Percentiles rank a stretch among this genome's conserved stretches.
phyloP scores from a whole-genome alignment of 1,140 invertebrate genomes.

The Ceratoteleas bidentatus region DNA sequence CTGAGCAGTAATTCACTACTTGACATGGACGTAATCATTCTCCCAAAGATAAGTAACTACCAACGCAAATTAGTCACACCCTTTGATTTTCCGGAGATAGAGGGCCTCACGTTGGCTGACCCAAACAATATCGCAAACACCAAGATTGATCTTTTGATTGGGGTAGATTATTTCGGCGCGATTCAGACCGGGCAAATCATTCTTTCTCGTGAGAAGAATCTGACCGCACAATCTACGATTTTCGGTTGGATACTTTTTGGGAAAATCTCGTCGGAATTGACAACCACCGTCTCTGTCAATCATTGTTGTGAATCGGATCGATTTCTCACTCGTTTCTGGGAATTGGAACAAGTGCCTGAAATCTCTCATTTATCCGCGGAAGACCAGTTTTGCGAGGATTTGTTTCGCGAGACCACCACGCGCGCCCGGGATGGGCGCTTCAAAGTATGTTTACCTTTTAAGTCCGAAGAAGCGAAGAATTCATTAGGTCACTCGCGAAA shows the following conservation, averaged over 20 bases:
- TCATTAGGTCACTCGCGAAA: not conserved
- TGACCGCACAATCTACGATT: slow-evolving; percentile 12
- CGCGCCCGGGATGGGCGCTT: not conserved
- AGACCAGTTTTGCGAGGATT: slow-evolving; percentile 12
- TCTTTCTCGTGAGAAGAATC: not conserved
- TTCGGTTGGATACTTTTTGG: slow-evolving; percentile 16
- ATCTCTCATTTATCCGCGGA: not conserved
- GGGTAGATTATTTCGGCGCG: not conserved
- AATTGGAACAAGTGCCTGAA: slow-evolving; percentile 1
- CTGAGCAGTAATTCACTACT: too few species aligned
- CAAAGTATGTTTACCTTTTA: slow-evolving; percentile 14
- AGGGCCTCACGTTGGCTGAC: not conserved
- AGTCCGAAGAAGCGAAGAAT: slow-evolving; percentile 6
- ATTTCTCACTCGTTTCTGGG: slow-evolving; percentile 1
- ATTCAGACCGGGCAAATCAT: not conserved
- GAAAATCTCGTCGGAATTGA: not conserved
- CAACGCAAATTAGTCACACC: not conserved
- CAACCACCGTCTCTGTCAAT: not conserved
- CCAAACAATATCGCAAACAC: not conserved
- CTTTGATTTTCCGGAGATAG: not conserved
- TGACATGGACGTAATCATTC: not conserved
- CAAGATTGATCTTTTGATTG: slow-evolving; percentile 5
- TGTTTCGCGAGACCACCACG: slow-evolving; percentile 1
- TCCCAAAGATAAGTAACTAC: not conserved
- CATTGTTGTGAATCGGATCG: slow-evolving; percentile 12